phyloP scores from a whole-genome alignment of 92 coral and sea anemone genomes.

The Meandrina meandrites region DNA sequence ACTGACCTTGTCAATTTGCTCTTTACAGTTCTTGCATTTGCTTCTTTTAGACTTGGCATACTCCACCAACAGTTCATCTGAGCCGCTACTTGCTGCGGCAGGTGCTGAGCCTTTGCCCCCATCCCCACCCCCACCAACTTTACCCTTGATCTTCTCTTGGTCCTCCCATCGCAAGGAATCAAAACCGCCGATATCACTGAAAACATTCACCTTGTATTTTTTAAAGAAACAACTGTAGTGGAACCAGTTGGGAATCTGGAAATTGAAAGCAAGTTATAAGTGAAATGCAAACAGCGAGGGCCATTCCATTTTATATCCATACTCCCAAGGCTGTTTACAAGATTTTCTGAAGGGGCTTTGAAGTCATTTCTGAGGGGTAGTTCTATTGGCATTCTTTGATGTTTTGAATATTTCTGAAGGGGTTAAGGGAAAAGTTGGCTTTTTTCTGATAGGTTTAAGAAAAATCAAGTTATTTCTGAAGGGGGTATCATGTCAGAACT shows the following conservation, averaged over 20 bases:
- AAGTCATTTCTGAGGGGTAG: no score
- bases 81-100: conserved; percentile 26
- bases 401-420: no score
- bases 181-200: conserved; percentile 78
- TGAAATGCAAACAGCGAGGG: no score
- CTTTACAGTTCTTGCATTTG: conserved; percentile 89
- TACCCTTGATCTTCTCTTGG: conserved; percentile 76
- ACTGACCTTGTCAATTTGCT: conserved; percentile 88
- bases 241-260: conserved; percentile 95
- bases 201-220: conserved; percentile 55
- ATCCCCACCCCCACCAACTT: conserved; percentile 53
- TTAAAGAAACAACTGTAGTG: conserved; percentile 91
- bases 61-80: conserved; percentile 71
- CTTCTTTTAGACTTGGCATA: conserved; percentile 97
- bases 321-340: no score
- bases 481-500: no score
- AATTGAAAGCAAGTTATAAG: neutral
- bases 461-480: no score
- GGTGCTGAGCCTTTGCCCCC: conserved; percentile 34
- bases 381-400: no score
- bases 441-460: no score
- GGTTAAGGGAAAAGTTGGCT: no score
- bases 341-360: no score
- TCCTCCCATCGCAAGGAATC: conserved; percentile 96
- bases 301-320: no score